Base-by-base conservation (phyloP, 2,888 invertebrate genomes). In the Marronus borbonicus region DNA sequence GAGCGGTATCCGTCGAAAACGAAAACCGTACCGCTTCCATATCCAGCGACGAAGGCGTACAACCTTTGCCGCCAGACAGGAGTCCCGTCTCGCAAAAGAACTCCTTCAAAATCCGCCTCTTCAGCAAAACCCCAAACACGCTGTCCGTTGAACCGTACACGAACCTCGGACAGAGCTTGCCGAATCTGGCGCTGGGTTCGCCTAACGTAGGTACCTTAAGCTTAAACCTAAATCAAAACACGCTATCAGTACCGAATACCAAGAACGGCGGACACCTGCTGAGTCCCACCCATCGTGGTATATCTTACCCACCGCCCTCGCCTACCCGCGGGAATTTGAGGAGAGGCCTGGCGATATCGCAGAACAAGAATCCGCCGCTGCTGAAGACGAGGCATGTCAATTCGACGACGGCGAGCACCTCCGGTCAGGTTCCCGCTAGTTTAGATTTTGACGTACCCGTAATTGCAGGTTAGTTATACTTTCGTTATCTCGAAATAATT, bases 221-320 rank as follows among this genome's bases (percentile, higher is more conserved):
- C 81, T 81, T 88, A 17, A 87, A 84, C 81, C 81, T 88, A 69
- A 87, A 86, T 86, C 91, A 90, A 85, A 91, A 91, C 85, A 91
- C 90, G 79, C 88, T 91, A 82, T 90, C 90, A 83, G 91, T 91
- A 85, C 91, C 91, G 81, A 90, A 89, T 84, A 86, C 87, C 80
- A 88, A 86, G 80, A 88, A 85, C 79, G 88, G 88, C 78, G 86
- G 84, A 79, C 89, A 88, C 83, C 87, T 90, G 84, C 85, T 90
- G 83, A 92, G 90, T 85, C 91, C 93, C 10, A 91, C 92, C 83
- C 91, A 92, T 85, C 90, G 93, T 83, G 96, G 95, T 79, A 93
- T 93, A 79, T 95, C 95, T 81, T 96, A 96, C 87, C 96, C 96
- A 76, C 96, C 96, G 7, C 95, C 95, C 31, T 96, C 95, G 81